Conservation (phyloP, 2,888 invertebrate genomes). For the Metacarcinus magister region DNA sequence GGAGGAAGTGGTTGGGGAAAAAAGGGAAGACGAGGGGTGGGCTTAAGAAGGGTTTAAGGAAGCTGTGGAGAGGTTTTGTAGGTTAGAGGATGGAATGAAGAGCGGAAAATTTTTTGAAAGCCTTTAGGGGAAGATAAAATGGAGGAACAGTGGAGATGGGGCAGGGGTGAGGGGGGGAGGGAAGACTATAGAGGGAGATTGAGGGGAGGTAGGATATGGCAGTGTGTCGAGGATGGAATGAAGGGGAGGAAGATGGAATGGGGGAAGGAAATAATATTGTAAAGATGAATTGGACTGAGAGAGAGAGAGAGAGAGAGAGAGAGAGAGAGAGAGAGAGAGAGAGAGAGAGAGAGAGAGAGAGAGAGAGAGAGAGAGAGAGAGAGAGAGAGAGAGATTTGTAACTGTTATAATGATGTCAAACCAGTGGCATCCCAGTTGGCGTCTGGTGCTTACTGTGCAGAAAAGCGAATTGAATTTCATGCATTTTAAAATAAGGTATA, state of each 20-base stretch:
- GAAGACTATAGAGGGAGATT: background rate
- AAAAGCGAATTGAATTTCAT: background rate
- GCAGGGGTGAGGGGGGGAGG: background rate
- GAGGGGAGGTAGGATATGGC: background rate
- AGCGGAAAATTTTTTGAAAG: background rate
- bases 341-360: background rate
- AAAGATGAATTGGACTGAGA: background rate
- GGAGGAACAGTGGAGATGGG: background rate
- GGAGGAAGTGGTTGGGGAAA: background rate
- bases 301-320: background rate
- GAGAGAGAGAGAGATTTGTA: background rate
- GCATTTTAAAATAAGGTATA: background rate
- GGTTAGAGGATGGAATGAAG: background rate
- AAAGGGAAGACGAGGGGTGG: background rate
- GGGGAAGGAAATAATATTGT: background rate
- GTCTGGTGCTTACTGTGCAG: too few species aligned
- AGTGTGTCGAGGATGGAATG: background rate
- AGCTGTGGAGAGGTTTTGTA: background rate
- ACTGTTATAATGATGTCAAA: background rate
- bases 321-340: background rate
- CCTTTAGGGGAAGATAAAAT: background rate
- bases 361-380: conserved; percentile 35
- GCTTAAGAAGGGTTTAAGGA: conserved; percentile 1
- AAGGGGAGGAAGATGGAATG: background rate
- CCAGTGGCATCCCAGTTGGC: too few species aligned